These are phyloP conservation scores for Tridacna gigas DNA, from an alignment of 2,888 invertebrate genomes.

Conservation along the genomic window DNA sequence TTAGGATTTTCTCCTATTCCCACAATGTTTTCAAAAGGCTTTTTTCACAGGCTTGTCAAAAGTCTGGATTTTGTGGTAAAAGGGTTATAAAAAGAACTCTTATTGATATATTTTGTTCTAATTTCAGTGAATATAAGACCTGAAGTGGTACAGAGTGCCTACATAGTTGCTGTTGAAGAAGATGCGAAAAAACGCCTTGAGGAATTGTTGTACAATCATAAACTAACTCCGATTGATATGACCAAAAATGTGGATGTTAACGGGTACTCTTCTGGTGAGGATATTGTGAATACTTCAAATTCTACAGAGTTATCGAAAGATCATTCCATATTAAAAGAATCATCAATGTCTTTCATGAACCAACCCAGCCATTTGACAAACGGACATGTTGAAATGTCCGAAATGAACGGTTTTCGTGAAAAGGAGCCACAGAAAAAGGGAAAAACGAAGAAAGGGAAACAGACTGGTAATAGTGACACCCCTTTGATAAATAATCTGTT, in stretches of 20 bases:
- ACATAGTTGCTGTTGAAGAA: conserved; percentile 99
- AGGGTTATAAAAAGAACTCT: no score
- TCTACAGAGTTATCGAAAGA: conserved; percentile 61
- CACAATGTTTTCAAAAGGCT: no score
- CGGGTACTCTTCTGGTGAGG: conserved; percentile 44
- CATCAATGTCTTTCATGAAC: conserved; percentile 66
- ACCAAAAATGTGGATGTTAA: conserved; percentile 88
- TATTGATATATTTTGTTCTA: conserved; percentile 6
- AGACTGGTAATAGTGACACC: conserved; percentile 67
- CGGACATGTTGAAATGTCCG: conserved; percentile 68
- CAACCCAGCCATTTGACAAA: conserved; percentile 62
- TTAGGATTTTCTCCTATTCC: no score
- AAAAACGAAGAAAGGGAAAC: conserved; percentile 68
- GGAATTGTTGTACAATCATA: conserved; percentile 95
- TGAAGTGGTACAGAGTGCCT: conserved; percentile 93
- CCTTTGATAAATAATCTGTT: conserved; percentile 73
- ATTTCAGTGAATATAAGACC: conserved; percentile 69
- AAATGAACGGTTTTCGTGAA: conserved; percentile 70
- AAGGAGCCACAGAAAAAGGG: conserved; percentile 65
- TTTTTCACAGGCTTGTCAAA: no score
- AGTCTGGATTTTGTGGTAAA: no score
- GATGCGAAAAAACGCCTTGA: conserved; percentile 95
- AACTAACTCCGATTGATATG: conserved; percentile 97
- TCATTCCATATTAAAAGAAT: conserved; percentile 47
- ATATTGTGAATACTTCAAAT: conserved; percentile 30